Evolutionary conservation across 1,140 invertebrate genomes (phyloP), one percentile per base, ranked within the genome.

Genomic region (Caerostris darwini): DNA sequence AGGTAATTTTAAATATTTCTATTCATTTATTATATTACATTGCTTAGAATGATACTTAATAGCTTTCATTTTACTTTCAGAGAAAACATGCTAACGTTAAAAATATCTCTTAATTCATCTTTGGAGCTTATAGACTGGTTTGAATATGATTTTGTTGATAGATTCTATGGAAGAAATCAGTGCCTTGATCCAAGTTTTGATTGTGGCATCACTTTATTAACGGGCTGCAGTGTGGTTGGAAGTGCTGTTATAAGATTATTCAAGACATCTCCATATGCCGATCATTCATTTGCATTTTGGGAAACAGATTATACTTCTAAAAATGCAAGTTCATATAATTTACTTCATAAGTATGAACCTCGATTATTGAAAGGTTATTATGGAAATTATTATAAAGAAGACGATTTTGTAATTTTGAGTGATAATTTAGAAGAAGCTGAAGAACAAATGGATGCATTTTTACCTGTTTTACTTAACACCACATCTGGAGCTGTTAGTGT

Each of bases 81-180:
- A n/a, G 10, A n/a, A 50, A 81, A 64, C n/a, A n/a, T n/a, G 10
- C 10, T 56, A 2, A 57, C 69, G 19, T 12, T 2, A 17, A 17
- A 53, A 10, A 71, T 6, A 57, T 56, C 81, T 10, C 3, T 86
- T 17, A 50, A 59, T 12, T 61, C 92, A 81, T 71, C 85, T 3
- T 77, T 34, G 7, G 54, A 50, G 12, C 53, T 71, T 7, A 6
- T 7, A 14, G 61, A 88, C 3, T 93, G 92, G 92, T 34, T 93
- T 50, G 56, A 93, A 53, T 19, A n/a, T 88, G 92, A 93, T 82
- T 93, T 93, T 5, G 12, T 89, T 2, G 85, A 93, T 53, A 56
- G 8, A 50, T 53, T 93, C 59, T 88, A 61, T 53, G 57, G 54
- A 50, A 58, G 53, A 56, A 50, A 67, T 12, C 19, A 81, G 7